phyloP scores from a whole-genome alignment of 2,888 invertebrate species.

The Hemicrepidius hirtus region DNA sequence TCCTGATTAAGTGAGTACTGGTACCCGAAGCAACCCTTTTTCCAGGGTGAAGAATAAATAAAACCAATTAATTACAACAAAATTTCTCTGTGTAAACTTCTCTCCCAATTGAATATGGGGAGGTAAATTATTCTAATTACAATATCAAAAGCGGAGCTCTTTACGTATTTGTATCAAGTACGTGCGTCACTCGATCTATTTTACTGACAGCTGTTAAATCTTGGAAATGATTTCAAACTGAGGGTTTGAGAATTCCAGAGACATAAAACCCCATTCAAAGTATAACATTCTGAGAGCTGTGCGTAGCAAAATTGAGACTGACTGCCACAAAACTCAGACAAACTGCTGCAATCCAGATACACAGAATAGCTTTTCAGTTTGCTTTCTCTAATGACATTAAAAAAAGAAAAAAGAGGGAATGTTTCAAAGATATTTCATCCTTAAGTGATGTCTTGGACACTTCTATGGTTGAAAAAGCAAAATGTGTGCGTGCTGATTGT shows the following conservation, averaged over 20 bases:
- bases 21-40: too few relatives aligned
- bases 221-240: conserved; percentile 16
- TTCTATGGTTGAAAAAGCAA: neutral
- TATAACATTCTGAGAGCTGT: conserved; percentile 8
- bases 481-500: conserved; percentile 11
- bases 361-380: conserved; percentile 19
- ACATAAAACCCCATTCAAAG: conserved; percentile 10
- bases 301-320: conserved; percentile 13
- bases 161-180: neutral
- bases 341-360: conserved; percentile 31
- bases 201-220: conserved; percentile 16
- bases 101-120: neutral
- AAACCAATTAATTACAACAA: too few relatives aligned
- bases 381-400: conserved; percentile 19
- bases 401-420: conserved; percentile 7
- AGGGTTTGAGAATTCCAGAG: conserved; percentile 6
- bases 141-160: neutral
- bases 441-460: neutral
- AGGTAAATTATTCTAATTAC: neutral
- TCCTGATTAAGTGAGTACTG: too few relatives aligned
- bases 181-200: conserved; percentile 8
- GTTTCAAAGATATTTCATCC: conserved; percentile 7
- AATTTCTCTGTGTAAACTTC: neutral
- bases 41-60: too few relatives aligned
- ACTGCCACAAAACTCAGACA: conserved; percentile 24